Conservation (phyloP, 1,140 invertebrate species). For the Drosophila erecta region DNA sequence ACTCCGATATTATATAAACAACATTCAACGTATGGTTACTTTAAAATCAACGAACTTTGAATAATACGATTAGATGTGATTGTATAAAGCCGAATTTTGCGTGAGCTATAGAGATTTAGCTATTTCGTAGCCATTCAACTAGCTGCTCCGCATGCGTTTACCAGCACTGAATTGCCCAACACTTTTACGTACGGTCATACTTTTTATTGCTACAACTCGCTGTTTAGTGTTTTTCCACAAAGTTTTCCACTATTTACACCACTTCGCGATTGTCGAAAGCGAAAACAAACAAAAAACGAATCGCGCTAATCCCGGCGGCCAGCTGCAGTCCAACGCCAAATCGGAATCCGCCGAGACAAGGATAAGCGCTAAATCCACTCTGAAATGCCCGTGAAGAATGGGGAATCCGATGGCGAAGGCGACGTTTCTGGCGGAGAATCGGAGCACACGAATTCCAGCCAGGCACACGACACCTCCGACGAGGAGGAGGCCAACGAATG, state of each 20-base stretch:
- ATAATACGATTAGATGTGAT: too few relatives aligned
- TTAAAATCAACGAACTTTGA: too few relatives aligned
- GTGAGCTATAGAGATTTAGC: too few relatives aligned
- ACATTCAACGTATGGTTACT: too few relatives aligned
- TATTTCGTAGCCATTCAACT: too few relatives aligned
- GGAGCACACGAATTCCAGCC: constrained; percentile 87
- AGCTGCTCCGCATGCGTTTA: not conserved
- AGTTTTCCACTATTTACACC: constrained; percentile 1
- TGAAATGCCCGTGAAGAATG: constrained; percentile 86
- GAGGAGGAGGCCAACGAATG: constrained; percentile 88
- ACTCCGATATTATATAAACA: too few relatives aligned
- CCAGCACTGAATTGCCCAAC: not conserved
- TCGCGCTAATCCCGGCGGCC: not conserved
- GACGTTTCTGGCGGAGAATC: constrained; percentile 88
- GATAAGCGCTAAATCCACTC: not conserved
- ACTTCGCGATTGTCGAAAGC: too few relatives aligned
- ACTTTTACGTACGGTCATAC: not conserved
- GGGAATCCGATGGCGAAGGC: constrained; percentile 86
- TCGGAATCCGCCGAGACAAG: not conserved
- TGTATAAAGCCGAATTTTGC: too few relatives aligned
- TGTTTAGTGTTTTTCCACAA: constrained; percentile 28
- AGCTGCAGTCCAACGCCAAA: not conserved
- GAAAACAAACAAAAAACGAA: not conserved
- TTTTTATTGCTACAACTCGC: constrained; percentile 19
- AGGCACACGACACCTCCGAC: constrained; percentile 89